A percentile compares a stretch with the other conserved stretches of the same genome.
Evolutionary conservation across 2,113 vertebrate genomes (phyloP).

Genomic region (Geothlypis trichas): DNA sequence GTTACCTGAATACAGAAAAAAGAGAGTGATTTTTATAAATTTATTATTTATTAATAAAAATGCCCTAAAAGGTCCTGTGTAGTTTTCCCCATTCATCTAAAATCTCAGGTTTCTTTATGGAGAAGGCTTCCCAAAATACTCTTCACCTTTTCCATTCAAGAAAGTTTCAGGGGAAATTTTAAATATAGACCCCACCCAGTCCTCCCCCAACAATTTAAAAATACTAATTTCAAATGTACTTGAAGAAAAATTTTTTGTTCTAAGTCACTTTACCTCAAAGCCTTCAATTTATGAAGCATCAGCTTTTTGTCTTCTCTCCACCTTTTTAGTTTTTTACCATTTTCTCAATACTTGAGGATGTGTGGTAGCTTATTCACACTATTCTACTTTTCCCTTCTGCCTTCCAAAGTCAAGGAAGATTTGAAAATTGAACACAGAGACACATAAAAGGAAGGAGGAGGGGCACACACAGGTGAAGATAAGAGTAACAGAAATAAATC

Average conservation of each 20-base stretch:
- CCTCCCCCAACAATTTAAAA: not conserved
- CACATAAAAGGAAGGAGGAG: not conserved
- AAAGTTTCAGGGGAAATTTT: not conserved
- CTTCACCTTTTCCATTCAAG: not conserved
- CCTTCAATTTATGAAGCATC: not conserved
- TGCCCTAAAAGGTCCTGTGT: not conserved
- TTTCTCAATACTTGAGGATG: not conserved
- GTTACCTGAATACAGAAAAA: not conserved
- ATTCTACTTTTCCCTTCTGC: not conserved
- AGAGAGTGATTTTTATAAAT: not conserved
- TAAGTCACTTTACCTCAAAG: not conserved
- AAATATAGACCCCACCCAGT: accelerated
- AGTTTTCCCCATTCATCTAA: not conserved
- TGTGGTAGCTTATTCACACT: not conserved
- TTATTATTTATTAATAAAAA: not conserved
- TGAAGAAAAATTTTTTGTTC: not conserved
- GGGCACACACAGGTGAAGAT: not conserved
- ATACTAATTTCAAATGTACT: not conserved
- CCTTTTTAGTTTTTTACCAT: not conserved
- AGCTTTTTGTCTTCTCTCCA: not conserved
- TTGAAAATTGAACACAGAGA: not conserved
- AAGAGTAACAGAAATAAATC: not conserved
- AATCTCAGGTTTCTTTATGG: not conserved
- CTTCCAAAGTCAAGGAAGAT: not conserved
- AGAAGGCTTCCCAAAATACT: not conserved